Base-by-base conservation (phyloP, 2,113 vertebrate genomes). In the Merops nubicus region DNA sequence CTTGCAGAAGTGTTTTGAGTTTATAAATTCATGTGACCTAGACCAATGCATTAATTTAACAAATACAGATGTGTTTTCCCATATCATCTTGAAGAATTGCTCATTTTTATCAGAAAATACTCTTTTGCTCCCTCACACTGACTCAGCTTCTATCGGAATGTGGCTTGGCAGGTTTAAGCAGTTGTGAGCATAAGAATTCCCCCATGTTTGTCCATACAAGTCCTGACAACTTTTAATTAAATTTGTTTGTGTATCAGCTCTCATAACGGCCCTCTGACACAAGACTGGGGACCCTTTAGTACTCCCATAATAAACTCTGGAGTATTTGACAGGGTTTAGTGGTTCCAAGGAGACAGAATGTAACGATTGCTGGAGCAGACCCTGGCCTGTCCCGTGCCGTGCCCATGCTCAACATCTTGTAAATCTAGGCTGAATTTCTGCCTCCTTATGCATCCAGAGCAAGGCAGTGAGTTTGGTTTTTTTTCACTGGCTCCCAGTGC, bases 171-270 rank as follows among this genome's bases (percentile, higher is more conserved):
- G 79, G 88, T 90, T 56, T 73, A 68, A 79, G 78, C 90, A 95
- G 57, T 70, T 89, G 36, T 20, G 29, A 53, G 17, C 9, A 5
- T 19, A 72, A 43, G 45, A 79, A 72, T 72, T 79, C 88, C 81
- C 74, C 11, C 26, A 85, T 82, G 85, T 93, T 95, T 91, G 74
- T 75, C 62, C 70, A 20, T 63, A 64, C 21, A 60, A 68, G 11
- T 63, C 65, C 59, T 95, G 85, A 90, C 85, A 97, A 79, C 21
- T 76, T 89, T 88, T 88, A 93, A 95, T 94, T 90, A 88, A 88
- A 82, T 19, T 16, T 64, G 77, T 63, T 91, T 85, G 53, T 73
- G 42, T 91, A 83, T 75, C 88, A 79, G 36, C 19, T 93, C 57
- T 85, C 51, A 36, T 76, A 68, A 56, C 33, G 23, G 42, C 42